These are phyloP conservation scores for Mylabris sibirica DNA, from an alignment of 2,888 invertebrate species.

Conservation along the genomic window DNA sequence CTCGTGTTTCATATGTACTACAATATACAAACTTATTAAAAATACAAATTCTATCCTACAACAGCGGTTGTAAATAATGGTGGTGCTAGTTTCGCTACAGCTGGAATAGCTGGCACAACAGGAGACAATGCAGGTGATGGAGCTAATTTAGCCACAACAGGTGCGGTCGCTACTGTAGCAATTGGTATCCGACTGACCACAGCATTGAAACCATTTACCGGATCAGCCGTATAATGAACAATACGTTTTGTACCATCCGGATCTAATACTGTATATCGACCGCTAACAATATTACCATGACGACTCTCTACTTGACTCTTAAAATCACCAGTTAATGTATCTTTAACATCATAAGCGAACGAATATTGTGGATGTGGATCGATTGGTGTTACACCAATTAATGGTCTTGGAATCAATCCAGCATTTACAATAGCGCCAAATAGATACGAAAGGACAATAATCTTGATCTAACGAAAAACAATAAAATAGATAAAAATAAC, in stretches of 20 bases:
- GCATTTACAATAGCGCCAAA: slow-evolving; percentile 52
- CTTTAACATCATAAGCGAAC: slow-evolving; percentile 74
- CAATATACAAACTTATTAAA: background rate
- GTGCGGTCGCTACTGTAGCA: slow-evolving; percentile 53
- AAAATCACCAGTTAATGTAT: slow-evolving; percentile 68
- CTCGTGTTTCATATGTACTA: no score
- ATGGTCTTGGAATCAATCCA: slow-evolving; percentile 56
- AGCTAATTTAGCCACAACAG: slow-evolving; percentile 33
- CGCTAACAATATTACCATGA: slow-evolving; percentile 69
- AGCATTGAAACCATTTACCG: slow-evolving; percentile 63
- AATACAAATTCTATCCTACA: slow-evolving; percentile 16
- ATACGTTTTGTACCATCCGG: slow-evolving; percentile 69
- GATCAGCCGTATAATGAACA: slow-evolving; percentile 67
- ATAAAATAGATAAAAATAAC: slow-evolving; percentile 19
- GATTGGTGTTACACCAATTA: slow-evolving; percentile 49
- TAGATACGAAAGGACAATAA: slow-evolving; percentile 47
- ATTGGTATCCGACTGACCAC: slow-evolving; percentile 65
- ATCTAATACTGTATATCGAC: slow-evolving; percentile 65
- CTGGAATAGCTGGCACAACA: slow-evolving; percentile 34
- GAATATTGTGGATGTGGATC: slow-evolving; percentile 72
- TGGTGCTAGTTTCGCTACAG: slow-evolving; percentile 39
- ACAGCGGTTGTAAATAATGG: slow-evolving; percentile 25
- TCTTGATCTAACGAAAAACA: slow-evolving; percentile 16
- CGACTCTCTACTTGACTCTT: slow-evolving; percentile 55
- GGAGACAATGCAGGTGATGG: slow-evolving; percentile 35